phyloP scores from a whole-genome alignment of 2,113 vertebrate genomes.

The Echinops telfairi region DNA sequence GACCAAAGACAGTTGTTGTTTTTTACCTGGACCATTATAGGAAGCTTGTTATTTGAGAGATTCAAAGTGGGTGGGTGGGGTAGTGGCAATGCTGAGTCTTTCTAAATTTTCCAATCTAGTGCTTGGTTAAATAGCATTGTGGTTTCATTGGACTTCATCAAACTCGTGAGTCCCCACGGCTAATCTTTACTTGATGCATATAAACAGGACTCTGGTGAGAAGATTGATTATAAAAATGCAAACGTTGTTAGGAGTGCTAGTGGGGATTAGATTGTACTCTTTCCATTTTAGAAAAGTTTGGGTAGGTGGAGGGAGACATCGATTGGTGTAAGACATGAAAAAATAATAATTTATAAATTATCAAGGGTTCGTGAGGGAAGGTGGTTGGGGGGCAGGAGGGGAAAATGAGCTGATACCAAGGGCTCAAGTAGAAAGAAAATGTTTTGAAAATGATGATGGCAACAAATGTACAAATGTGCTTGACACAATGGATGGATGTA shows the following conservation, averaged over 20 bases:
- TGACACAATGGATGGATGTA: no score
- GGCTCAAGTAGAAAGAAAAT: no score
- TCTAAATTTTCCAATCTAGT: constrained; percentile 13
- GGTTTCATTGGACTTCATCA: background rate
- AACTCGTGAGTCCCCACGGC: background rate
- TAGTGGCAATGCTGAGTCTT: constrained; percentile 42
- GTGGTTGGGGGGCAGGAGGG: no score
- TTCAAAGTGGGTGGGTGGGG: background rate
- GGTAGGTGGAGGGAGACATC: background rate
- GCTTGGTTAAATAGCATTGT: background rate
- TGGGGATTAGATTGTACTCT: constrained; percentile 30
- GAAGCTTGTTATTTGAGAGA: constrained; percentile 37
- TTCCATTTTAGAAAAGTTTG: constrained; percentile 30
- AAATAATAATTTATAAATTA: no score
- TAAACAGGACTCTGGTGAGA: background rate
- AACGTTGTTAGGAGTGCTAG: constrained; percentile 26
- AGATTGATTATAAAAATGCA: background rate
- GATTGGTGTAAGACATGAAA: no score
- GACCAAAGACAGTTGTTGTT: constrained; percentile 20
- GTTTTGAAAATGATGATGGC: no score
- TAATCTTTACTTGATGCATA: constrained; percentile 36
- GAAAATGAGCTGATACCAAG: no score
- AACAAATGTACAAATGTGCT: no score
- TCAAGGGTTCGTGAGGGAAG: no score
- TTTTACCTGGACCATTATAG: background rate